Base-by-base conservation (phyloP, 1,140 invertebrate genomes). In the Drosophila leontia region DNA sequence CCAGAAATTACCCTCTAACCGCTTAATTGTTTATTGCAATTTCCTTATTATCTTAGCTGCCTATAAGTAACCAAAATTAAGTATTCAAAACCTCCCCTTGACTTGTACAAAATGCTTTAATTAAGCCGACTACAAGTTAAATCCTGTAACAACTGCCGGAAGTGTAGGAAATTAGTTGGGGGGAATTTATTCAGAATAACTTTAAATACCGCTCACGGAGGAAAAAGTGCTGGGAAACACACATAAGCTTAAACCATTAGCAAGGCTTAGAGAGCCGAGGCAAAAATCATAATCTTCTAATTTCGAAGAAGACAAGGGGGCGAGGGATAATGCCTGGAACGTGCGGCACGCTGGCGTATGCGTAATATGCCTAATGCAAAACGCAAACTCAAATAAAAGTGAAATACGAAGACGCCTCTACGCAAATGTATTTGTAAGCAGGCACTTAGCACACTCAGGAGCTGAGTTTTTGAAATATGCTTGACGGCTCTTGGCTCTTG, bases 361-460 rank as follows among this genome's bases (percentile, higher is more conserved):
- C 81, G 85, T 85, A 88, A 88, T 90, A 90, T 81, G 78, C 65
- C 85, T 88, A 90, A 88, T 88, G 85, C 70, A 84, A 85, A 87
- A 87, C 84, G 69, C 80, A 87, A 90, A 88, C 84, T 87, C 84
- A 87, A 87, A 87, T 87, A 87, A 87, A 87, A 87, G 84, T 87
- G 83, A 88, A 84, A 78, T 90, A 78, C 74, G 19, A 58, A 71
- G 67, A 60, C 50, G 80, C 83, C 53, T 56, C 35, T 80, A 78
- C 67, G 77, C 84, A 87, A 87, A 87, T 88, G 84, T 87, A 84
- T 87, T 75, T 90, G 84, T 90, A 90, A 88, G 84, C 84, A 88
- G 78, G 85, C 84, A 88, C 84, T 88, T 88, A 90, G 85, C 85
- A 72, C 85, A 90, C 84, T 90, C 87, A 71, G 69, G 70, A 84